Evolutionary conservation across 1,140 invertebrate genomes (phyloP).

Genomic region (Bombus pascuorum): DNA sequence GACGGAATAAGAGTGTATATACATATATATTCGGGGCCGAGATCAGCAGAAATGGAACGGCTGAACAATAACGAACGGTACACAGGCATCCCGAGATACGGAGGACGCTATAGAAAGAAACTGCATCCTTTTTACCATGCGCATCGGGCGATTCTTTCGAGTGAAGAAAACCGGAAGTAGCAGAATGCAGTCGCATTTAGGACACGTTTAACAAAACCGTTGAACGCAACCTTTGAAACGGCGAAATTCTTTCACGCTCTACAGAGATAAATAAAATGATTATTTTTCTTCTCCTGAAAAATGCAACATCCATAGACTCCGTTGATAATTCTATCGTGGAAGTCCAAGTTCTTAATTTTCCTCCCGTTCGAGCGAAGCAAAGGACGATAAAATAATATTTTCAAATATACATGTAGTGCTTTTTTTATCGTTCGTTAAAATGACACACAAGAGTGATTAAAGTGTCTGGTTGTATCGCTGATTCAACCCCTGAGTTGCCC

Average conservation of each 20-base stretch:
- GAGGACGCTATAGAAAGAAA: constrained; percentile 20
- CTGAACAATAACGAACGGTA: constrained; percentile 47
- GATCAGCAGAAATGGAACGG: constrained; percentile 29
- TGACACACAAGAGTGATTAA: neutral
- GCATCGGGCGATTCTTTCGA: constrained; percentile 16
- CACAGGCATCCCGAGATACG: constrained; percentile 29
- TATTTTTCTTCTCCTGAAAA: neutral
- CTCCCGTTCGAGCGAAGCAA: neutral
- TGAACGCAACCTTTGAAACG: neutral
- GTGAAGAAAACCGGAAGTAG: constrained; percentile 31
- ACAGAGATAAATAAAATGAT: neutral
- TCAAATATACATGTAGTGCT: too few relatives aligned
- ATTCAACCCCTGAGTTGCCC: neutral
- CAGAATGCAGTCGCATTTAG: constrained; percentile 33
- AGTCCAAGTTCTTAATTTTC: neutral
- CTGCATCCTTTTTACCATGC: constrained; percentile 31
- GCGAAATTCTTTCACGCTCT: neutral
- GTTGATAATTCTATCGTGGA: neutral
- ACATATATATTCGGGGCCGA: constrained; percentile 17
- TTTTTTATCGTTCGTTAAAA: neutral
- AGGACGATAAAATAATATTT: neutral
- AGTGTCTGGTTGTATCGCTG: neutral
- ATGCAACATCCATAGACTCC: neutral
- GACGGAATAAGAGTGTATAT: neutral
- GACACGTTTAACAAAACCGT: constrained; percentile 36